Conservation (phyloP, 2,888 invertebrate genomes). For the Acanthosepion esculentum region DNA sequence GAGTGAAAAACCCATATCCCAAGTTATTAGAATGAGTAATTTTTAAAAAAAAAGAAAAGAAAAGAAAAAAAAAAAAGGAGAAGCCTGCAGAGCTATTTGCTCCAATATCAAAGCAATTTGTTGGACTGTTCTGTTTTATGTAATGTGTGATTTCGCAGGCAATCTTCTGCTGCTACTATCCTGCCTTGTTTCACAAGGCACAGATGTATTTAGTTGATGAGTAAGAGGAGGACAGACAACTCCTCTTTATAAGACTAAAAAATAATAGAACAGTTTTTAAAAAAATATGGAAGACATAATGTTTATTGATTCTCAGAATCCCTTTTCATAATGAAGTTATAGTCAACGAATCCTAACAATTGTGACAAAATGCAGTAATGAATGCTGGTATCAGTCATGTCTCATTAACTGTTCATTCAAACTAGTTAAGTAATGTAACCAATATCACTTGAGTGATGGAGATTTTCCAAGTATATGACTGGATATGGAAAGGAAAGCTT, state of each 20-base stretch:
- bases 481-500: no score
- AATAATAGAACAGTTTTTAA: neutral
- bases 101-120: neutral
- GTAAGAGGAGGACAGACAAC: neutral
- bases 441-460: no score
- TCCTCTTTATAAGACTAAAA: neutral
- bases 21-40: conserved; percentile 17
- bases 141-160: conserved; percentile 17
- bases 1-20: no score
- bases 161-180: neutral
- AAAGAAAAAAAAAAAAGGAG: neutral
- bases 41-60: neutral
- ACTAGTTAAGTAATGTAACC: no score
- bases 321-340: no score
- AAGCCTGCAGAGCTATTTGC: neutral
- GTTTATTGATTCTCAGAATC: no score
- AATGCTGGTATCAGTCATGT: no score
- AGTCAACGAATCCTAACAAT: no score
- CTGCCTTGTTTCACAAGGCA: neutral
- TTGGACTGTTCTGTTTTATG: conserved; percentile 10
- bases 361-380: no score
- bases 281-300: neutral
- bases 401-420: no score
- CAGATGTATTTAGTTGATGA: conserved; percentile 4
- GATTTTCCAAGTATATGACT: no score